Base-by-base conservation (phyloP, 1,140 invertebrate genomes). In the Diachasma alloeum region DNA sequence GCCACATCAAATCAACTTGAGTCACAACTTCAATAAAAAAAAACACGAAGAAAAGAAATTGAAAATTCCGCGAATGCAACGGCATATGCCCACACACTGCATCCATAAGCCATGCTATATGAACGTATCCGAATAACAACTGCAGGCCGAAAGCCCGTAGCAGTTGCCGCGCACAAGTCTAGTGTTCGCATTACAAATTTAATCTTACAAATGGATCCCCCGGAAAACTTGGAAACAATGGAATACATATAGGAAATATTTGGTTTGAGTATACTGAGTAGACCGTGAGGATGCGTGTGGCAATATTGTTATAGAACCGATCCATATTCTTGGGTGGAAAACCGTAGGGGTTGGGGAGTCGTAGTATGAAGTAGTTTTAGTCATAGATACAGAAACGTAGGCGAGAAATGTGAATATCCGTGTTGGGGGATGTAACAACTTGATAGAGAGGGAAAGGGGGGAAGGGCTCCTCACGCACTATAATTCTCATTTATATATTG, bases 191-290 rank as follows among this genome's bases (percentile, higher is more conserved):
- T 90, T 90, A 90, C 88, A 90, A 90, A 90, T 90, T 90, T 90
- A 90, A 90, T 90, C 88, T 90, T 90, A 90, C 89, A 90, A 90
- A 90, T 90, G 89, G 89, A 90, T 89, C 86, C 67, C n/a, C 44
- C 31, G 66, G 88, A 90, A 90, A 90, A 89, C 89, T 90, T 90
- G 87, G 89, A 90, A 90, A 89, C 89, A 89, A 90, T 90, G 85
- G 87, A 89, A 89, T 89, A 88, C 88, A 89, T 89, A 89, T 86
- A 89, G 89, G 87, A 89, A 82, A 80, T 81, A 71, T 67, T 78
- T 66, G 19, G 67, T 37, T 13, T 37, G 6, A 48, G 68, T 73
- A 74, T 72, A 46, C 11, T 46, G 44, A 46, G 82, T 84, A 85
- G 83, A 80, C 81, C 17, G 83, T 82, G 83, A 82, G 85, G 83